phyloP scores from a whole-genome alignment of 2,797 vertebrate genomes.

The Trematomus bernacchii region DNA sequence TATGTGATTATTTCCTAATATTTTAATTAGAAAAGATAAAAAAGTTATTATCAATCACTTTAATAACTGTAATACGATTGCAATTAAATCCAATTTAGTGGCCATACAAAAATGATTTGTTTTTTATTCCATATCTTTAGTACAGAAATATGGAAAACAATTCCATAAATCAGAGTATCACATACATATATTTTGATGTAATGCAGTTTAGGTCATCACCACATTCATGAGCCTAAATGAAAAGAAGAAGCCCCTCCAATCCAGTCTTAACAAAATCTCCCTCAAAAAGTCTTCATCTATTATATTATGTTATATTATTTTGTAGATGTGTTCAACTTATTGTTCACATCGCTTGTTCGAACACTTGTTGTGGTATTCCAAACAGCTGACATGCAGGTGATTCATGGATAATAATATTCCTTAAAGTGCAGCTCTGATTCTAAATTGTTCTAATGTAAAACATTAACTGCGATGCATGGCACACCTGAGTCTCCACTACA shows the following conservation, averaged over 20 bases:
- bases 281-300: not conserved
- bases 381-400: conserved; percentile 5
- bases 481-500: conserved; percentile 1
- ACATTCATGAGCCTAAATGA: not conserved
- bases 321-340: not conserved
- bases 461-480: conserved; percentile 4
- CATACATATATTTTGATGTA: not conserved
- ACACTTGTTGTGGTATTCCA: conserved; percentile 19
- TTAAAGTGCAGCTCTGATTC: conserved; percentile 25
- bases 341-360: not conserved
- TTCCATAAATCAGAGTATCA: not conserved
- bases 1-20: not conserved
- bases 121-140: not conserved
- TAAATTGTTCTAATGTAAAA: conserved; percentile 34
- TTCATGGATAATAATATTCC: conserved; percentile 17
- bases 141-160: too few species aligned
- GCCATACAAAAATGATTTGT: not conserved
- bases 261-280: not conserved
- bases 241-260: conserved; percentile 17
- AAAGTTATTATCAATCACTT: not conserved
- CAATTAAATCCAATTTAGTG: not conserved
- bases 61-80: conserved; percentile 1
- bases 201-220: not conserved
- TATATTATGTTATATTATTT: not conserved
- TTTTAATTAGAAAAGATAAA: conserved; percentile 12